Percentiles rank a stretch among this genome's conserved stretches.
Conservation (phyloP, 1,140 invertebrate genomes). For the Protaetia brevitarsis region DNA sequence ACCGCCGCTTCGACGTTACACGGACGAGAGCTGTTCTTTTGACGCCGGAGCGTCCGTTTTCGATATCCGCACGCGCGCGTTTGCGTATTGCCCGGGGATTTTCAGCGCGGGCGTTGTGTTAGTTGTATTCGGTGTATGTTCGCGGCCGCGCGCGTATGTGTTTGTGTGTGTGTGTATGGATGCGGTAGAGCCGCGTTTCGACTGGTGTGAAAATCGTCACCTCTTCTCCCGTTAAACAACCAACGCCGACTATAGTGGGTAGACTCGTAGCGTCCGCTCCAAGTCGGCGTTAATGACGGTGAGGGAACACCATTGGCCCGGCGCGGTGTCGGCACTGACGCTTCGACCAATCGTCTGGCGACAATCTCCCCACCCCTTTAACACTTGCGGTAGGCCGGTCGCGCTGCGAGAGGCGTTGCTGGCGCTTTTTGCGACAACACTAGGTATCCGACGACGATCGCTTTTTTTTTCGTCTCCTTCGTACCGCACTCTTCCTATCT, state of each 20-base stretch:
- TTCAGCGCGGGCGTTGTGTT: no score
- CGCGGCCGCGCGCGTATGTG: no score
- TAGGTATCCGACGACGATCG: no score
- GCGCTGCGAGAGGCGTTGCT: slow-evolving; percentile 44
- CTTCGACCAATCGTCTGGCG: slow-evolving; percentile 42
- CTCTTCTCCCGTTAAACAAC: slow-evolving; percentile 43
- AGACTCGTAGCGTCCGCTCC: slow-evolving; percentile 32
- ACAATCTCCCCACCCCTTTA: slow-evolving; percentile 46
- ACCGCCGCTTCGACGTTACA: no score
- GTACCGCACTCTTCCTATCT: no score
- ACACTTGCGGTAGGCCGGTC: slow-evolving; percentile 46
- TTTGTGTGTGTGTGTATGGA: not conserved
- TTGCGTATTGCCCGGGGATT: no score
- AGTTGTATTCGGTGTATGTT: no score
- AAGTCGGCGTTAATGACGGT: slow-evolving; percentile 46
- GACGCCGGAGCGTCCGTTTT: no score
- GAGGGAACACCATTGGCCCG: slow-evolving; percentile 42
- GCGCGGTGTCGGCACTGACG: slow-evolving; percentile 35
- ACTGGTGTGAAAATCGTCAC: slow-evolving; percentile 43
- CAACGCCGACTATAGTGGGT: slow-evolving; percentile 44
- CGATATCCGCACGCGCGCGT: no score
- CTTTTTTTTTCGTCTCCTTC: no score
- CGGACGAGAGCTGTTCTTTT: no score
- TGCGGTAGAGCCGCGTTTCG: not conserved
- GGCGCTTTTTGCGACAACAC: slow-evolving; percentile 34